These are phyloP conservation scores for Beaufortia kweichowensis DNA, from an alignment of 2,113 vertebrate species.

Conservation along the genomic window DNA sequence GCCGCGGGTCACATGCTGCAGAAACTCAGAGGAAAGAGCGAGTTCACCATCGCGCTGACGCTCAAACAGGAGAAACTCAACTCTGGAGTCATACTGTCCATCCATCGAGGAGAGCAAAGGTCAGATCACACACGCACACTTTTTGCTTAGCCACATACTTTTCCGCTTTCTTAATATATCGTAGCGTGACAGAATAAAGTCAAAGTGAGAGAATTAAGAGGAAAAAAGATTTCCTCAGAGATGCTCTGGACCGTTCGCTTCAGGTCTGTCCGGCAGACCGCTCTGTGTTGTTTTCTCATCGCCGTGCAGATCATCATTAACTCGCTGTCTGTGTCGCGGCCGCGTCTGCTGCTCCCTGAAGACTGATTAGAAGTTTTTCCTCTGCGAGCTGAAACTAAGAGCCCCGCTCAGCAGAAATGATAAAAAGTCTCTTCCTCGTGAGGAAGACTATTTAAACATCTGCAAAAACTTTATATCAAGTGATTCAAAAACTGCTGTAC, in stretches of 20 bases:
- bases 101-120: constrained; percentile 93
- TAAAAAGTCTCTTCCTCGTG: constrained; percentile 5
- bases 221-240: background rate
- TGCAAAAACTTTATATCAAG: background rate
- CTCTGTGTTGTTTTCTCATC: constrained; percentile 7
- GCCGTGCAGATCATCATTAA: constrained; percentile 36
- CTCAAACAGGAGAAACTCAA: constrained; percentile 91
- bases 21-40: constrained; percentile 91
- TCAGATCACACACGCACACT: constrained; percentile 57
- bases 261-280: background rate
- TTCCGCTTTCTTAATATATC: background rate
- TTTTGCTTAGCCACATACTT: background rate
- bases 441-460: constrained; percentile 15
- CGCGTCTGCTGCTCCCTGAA: constrained; percentile 28
- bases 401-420: constrained; percentile 33
- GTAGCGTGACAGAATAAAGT: background rate
- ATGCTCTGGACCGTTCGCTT: background rate
- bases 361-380: constrained; percentile 45
- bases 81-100: constrained; percentile 93
- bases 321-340: constrained; percentile 23
- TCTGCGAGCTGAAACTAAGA: constrained; percentile 11
- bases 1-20: constrained; percentile 84
- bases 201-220: background rate
- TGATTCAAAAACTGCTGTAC: background rate
- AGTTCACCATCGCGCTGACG: constrained; percentile 90